Evolutionary conservation across 2,113 vertebrate genomes (phyloP), one percentile per base, ranked within the genome.

Genomic region (Paralichthys olivaceus): DNA sequence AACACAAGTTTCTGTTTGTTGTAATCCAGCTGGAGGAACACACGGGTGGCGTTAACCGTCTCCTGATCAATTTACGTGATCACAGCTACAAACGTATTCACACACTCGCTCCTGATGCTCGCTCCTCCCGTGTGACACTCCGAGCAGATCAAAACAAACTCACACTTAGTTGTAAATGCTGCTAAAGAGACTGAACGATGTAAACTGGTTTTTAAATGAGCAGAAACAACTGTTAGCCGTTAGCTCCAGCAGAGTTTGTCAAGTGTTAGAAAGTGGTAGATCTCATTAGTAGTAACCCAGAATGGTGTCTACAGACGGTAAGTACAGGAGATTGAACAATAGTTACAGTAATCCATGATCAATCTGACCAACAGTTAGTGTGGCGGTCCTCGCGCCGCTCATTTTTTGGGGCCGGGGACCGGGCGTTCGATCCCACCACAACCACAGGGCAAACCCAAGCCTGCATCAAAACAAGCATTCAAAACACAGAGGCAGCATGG

Each of bases 271-370:
- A 29, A 47, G 26, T 22, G 28, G 54, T 45, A 28, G 59, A 69
- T 54, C 64, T 74, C 13, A 67, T 77, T 79, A 80, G 29, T 79
- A 20, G 6, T 22, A 47, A 2, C 0, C 54, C 8, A 71, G 62
- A 0, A 5, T 47, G n/a, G 49, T 23, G 51, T 64, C 53, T 65
- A 81, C n/a, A 45, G 5, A 47, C 32, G 71, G 13, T 11, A 47
- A 69, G 40, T 20, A 17, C 74, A 57, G 29, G 75, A 43, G 12
- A 62, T 57, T 49, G 55, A 91, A 87, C 80, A 59, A 90, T 88
- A 91, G 80, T 85, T 81, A 90, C 85, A 90, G 84, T 79, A 40
- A 77, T 88, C 80, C 76, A 83, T 49, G 80, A 79, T 80, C 80
- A 73, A 66, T 56, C 58, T 64, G 79, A 73, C 76, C 80, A 63